Percentiles rank a stretch among this genome's conserved stretches.
phyloP scores from a whole-genome alignment of 2,113 vertebrate species.

The Pogonocichla stellata region DNA sequence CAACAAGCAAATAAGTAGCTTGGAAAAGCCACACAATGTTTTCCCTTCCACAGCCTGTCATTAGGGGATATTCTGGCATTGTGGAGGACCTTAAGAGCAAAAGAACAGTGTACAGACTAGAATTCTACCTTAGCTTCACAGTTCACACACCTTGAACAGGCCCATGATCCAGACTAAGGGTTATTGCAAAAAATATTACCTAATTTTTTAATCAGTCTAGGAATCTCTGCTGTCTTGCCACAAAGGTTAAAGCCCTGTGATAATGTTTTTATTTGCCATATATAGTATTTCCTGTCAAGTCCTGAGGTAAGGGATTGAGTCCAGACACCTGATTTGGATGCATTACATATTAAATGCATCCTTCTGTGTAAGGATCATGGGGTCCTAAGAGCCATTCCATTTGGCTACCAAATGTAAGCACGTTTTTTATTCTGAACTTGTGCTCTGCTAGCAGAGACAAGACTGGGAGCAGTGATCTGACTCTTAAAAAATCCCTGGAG shows the following conservation, averaged over 20 bases:
- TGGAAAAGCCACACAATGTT: background rate
- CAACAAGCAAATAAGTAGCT: background rate
- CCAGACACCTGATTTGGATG: background rate
- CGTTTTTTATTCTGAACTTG: background rate
- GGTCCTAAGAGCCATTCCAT: background rate
- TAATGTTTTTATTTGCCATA: background rate
- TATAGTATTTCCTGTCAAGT: background rate
- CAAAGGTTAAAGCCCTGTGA: background rate
- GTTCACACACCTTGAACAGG: background rate
- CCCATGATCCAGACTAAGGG: background rate
- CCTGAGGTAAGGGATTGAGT: background rate
- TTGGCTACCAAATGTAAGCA: background rate
- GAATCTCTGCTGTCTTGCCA: background rate
- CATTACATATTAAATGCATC: background rate
- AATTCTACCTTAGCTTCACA: background rate
- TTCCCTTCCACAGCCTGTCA: background rate
- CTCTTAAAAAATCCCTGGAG: background rate
- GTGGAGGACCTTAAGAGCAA: background rate
- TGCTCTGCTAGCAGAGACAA: background rate
- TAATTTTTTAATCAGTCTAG: background rate
- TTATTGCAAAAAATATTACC: background rate
- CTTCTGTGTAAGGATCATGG: background rate
- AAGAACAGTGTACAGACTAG: background rate
- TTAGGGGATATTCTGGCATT: conserved; percentile 6
- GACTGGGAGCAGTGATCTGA: background rate